phyloP scores from a whole-genome alignment of 1,140 invertebrate genomes.

The Pararge aegeria region DNA sequence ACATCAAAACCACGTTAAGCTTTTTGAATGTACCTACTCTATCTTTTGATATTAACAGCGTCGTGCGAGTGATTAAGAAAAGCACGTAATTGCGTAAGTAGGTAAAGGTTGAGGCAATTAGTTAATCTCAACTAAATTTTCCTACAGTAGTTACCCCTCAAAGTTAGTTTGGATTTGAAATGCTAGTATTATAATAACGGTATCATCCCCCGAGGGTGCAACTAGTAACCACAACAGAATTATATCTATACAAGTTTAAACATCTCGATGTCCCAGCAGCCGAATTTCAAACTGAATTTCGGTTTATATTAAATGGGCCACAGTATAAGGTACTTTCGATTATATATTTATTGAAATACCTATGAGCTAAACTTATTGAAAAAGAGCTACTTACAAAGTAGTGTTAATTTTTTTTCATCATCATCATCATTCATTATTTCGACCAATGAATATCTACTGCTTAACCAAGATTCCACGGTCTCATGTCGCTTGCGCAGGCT shows the following conservation, averaged over 20 bases:
- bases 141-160: conserved; percentile 14
- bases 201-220: conserved; percentile 28
- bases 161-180: conserved; percentile 22
- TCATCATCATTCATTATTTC: too few species aligned
- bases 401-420: too few species aligned
- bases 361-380: too few species aligned
- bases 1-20: too few species aligned
- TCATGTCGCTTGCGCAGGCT: too few species aligned
- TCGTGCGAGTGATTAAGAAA: too few species aligned
- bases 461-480: too few species aligned
- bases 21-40: too few species aligned
- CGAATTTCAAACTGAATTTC: conserved; percentile 41
- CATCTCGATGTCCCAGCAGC: conserved; percentile 68
- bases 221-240: conserved; percentile 37
- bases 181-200: conserved; percentile 25
- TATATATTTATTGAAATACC: neutral
- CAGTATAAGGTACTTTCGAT: neutral
- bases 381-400: too few species aligned
- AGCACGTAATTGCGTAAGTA: too few species aligned
- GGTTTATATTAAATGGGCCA: conserved; percentile 18
- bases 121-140: neutral
- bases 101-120: neutral
- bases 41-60: too few species aligned
- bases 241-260: conserved; percentile 39
- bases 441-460: too few species aligned